Evolutionary conservation across 2,113 vertebrate species (phyloP), one percentile per base, ranked within the genome.

Genomic region (Ardeotis arabs): DNA sequence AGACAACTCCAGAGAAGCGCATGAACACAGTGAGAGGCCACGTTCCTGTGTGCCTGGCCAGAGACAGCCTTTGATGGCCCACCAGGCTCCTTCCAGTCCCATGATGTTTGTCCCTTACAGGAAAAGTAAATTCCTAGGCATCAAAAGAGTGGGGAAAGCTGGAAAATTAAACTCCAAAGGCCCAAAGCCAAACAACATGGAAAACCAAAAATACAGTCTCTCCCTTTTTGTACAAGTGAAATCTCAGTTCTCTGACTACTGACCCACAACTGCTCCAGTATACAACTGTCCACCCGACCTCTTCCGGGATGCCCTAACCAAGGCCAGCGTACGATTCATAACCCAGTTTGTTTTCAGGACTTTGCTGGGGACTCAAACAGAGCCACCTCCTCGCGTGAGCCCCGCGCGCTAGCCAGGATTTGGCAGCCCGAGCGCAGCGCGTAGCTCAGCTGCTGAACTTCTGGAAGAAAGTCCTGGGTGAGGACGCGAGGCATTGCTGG

Each of bases 101-200:
- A 2, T 31, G 64, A 31, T 44, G 22, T 63, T 66, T 62, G 53
- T 76, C 67, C 33, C 74, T 58, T 93, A 72, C 12, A 70, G 79
- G 68, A 97, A 90, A 94, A 92, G 80, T 41, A 78, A 95, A 90
- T 81, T 89, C 73, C 41, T 82, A 62, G 35, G 53, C 49, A 68
- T 33, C 35, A 22, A 60, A 83, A 60, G 49, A 74, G 41, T 17
- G 28, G 41, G 45, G 20, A 87, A 84, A 81, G 39, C 33, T 84
- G 80, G 89, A 95, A 95, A 93, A 82, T 37, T 39, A 35, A 64
- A 44, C n/a, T 89, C 28, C 25, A 62, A 31, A 28, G 0, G 28
- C 41, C 39, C 25, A 69, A 31, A 69, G 33, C 44, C 66, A 75
- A 84, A 89, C 77, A 84, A 89, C 77, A 78, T 5, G 39, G 52